Base-by-base conservation (phyloP, 2,113 vertebrate genomes). In the Periophthalmodon schlosseri region DNA sequence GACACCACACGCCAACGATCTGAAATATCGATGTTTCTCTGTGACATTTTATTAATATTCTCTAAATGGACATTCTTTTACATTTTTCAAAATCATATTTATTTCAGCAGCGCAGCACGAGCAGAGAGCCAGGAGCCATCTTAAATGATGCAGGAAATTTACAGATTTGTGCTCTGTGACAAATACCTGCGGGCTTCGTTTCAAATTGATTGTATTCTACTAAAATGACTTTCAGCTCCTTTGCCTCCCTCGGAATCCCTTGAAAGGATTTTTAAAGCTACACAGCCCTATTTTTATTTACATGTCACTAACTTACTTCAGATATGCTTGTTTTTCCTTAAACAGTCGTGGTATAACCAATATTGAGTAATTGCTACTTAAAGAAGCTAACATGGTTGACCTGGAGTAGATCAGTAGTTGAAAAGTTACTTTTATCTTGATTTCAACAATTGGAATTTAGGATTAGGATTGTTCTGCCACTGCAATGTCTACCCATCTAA, bases 151-250 rank as follows among this genome's bases (percentile, higher is more conserved):
- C 46, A 69, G 33, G 24, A 24, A 72, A 70, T 70, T 12, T 34
- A 50, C 50, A 18, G 50, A 80, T 57, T 23, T 46, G 73, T 70
- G 24, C 47, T 63, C 70, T 67, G 58, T 67, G 71, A 74, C 24
- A 68, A 68, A 77, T 13, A 71, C 69, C 20, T 36, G 5, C 15
- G 16, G 44, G 57, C 70, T 56, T 73, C 5, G 9, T 75, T 64
- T 65, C 33, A 7, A 71, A 65, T 33, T 23, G 46, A 63, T 70
- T 67, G 36, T n/a, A 50, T 34, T 64, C 49, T 14, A 2, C 36
- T 64, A 56, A 58, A 11, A 69, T 9, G 28, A 66, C 69, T 74
- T 74, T 72, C 65, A 68, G 49, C 28, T 33, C 23, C 54, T 50
- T 24, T 49, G 49, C 36, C 44, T 21, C 54, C 34, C 34, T 34